Base-by-base conservation (phyloP, 2,113 vertebrate genomes). In the Ursus arctos region DNA sequence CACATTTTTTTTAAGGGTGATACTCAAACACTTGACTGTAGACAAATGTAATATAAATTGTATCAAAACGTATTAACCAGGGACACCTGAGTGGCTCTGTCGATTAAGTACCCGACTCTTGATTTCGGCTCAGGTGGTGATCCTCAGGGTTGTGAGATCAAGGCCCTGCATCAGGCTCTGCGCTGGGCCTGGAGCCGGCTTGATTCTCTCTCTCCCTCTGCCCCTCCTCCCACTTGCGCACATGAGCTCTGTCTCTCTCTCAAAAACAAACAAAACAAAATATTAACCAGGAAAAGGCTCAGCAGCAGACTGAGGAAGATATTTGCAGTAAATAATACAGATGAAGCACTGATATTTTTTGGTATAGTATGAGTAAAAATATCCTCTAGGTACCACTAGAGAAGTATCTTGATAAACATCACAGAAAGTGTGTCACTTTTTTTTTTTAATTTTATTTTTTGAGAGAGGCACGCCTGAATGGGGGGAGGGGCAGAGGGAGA, bases 1-100 rank as follows among this genome's bases (percentile, higher is more conserved):
- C 36, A 22, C 71, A 8, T 7, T 40, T 40, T 87, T 53, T 33
- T 92, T 36, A 57, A 77, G 19, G 26, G 21, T 79, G 28, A 53
- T 94, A n/a, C 19, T 84, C 43, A 83, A 74, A 88, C 55, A 82
- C 65, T 82, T 74, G 15, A 63, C 57, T 65, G 12, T 85, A 59
- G 49, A 40, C 51, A 82, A 76, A 67, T 67, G 67, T n/a, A 76
- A 51, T 93, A 26, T 3, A 93, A 51, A 40, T 81, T 6, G 10
- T 57, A 77, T 67, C 69, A 93, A 84, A 89, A 84, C 40, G 59
- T 74, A 57, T 24, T 82, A 96, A n/a, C 63, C 63, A 65, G 53
- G 53, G 53, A 53, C 53, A 53, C 53, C 14, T 53, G 53, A 15
- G 53, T 53, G 3, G 53, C 15, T 53, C 53, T 14, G 53, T 53